Evolutionary conservation across 2,888 invertebrate species (phyloP).

Genomic region (Clepsis dumicolana): DNA sequence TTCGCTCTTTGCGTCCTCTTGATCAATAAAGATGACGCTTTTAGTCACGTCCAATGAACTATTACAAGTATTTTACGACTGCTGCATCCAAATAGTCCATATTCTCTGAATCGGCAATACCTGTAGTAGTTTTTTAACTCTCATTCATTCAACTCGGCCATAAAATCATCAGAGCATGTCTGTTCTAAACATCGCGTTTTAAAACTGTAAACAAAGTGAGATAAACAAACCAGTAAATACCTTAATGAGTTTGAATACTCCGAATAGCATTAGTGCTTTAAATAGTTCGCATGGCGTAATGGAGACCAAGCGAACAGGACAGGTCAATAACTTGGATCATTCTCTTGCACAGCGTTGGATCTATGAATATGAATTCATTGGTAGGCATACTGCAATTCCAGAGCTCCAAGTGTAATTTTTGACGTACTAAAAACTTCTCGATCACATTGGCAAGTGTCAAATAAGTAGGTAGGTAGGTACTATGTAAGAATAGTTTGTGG

Average conservation of each 20-base stretch:
- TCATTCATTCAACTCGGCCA: background rate
- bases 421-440: too few species aligned
- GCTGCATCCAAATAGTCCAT: background rate
- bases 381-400: background rate
- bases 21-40: too few species aligned
- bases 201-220: constrained; percentile 22
- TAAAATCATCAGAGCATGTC: constrained; percentile 23
- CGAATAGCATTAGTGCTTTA: constrained; percentile 20
- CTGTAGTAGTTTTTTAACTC: background rate
- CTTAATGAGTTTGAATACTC: constrained; percentile 28
- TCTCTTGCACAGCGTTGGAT: background rate
- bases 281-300: constrained; percentile 19
- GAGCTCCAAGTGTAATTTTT: too few species aligned
- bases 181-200: constrained; percentile 27
- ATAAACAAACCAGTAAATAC: constrained; percentile 32
- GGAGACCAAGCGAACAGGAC: background rate
- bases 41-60: background rate
- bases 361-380: background rate
- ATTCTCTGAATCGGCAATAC: background rate
- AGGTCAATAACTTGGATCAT: constrained; percentile 22
- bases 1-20: too few species aligned
- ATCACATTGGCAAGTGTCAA: too few species aligned
- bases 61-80: background rate
- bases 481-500: too few species aligned
- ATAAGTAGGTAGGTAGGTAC: too few species aligned